Evolutionary conservation across 2,113 vertebrate genomes (phyloP).

Genomic region (Perca fluviatilis): DNA sequence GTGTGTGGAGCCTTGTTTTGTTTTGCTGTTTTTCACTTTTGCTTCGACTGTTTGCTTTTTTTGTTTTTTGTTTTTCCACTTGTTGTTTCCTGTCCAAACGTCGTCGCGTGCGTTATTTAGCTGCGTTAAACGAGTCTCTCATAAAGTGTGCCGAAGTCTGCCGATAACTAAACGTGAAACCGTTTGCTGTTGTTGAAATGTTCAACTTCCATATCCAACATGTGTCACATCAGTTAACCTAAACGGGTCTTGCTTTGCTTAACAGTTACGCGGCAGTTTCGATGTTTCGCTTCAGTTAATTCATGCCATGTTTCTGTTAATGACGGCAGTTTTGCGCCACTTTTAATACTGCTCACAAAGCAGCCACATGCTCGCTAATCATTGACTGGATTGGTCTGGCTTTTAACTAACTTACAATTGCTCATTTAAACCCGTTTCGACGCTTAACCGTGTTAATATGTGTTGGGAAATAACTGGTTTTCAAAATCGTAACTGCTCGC

Average conservation of each 20-base stretch:
- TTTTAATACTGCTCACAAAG: conserved; percentile 56
- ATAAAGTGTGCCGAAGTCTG: background rate
- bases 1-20: background rate
- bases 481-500: background rate
- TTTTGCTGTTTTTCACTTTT: background rate
- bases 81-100: background rate
- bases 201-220: conserved; percentile 3
- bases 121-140: background rate
- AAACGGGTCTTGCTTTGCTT: background rate
- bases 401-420: background rate
- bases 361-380: conserved; percentile 73
- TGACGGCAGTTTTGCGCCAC: conserved; percentile 57
- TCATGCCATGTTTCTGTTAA: background rate
- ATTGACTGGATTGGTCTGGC: conserved; percentile 55
- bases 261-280: background rate
- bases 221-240: conserved; percentile 21
- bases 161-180: background rate
- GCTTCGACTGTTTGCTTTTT: background rate
- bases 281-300: no score
- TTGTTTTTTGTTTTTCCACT: background rate
- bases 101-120: background rate
- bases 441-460: background rate
- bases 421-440: background rate
- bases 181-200: background rate
- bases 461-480: background rate